Evolutionary conservation across 2,888 invertebrate genomes (phyloP).

Genomic region (Troilus luridus): DNA sequence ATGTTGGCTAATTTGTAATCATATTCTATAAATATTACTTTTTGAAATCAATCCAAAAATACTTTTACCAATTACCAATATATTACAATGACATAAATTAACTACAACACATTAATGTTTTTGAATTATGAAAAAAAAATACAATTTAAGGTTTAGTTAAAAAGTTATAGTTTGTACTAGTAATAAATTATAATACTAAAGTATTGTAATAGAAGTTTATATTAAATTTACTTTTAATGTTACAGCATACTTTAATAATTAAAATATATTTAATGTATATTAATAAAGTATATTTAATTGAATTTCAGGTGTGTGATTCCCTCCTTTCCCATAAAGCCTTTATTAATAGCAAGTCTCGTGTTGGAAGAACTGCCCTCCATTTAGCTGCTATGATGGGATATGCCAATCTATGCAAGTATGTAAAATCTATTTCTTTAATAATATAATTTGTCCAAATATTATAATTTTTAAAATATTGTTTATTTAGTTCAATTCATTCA

Average conservation of each 20-base stretch:
- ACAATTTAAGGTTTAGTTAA: too few species aligned
- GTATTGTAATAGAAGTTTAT: background rate
- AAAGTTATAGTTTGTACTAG: too few species aligned
- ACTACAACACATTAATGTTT: too few species aligned
- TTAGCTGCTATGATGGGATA: conserved; percentile 97
- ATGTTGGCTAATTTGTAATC: too few species aligned
- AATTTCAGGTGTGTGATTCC: conserved; percentile 84
- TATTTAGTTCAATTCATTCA: too few species aligned
- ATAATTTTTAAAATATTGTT: too few species aligned
- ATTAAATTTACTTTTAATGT: background rate
- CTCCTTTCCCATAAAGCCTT: conserved; percentile 96
- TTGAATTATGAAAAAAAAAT: too few species aligned
- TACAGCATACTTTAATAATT: background rate
- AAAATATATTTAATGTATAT: background rate
- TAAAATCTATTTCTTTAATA: conserved; percentile 39
- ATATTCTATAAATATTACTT: too few species aligned
- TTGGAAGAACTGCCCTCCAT: conserved; percentile 96
- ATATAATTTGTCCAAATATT: background rate
- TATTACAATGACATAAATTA: too few species aligned
- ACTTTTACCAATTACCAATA: too few species aligned
- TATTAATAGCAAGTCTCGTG: conserved; percentile 97
- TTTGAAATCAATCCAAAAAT: too few species aligned
- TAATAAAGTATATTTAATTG: background rate
- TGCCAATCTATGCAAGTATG: conserved; percentile 77
- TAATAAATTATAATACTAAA: background rate